Conservation (phyloP, 2,888 invertebrate species). For the Ornithoptera priamus region DNA sequence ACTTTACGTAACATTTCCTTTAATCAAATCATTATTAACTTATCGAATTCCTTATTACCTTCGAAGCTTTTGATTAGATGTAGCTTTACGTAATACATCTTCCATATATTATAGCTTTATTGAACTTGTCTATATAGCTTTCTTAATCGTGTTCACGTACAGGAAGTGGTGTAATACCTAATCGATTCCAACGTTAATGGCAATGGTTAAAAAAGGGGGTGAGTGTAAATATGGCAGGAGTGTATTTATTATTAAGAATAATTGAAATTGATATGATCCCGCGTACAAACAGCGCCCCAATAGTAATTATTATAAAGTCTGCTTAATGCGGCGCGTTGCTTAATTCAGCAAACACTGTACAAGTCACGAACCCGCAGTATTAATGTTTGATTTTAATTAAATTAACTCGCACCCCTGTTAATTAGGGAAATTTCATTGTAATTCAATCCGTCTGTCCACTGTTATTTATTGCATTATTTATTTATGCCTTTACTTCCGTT, state of each 20-base stretch:
- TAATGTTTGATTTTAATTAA: slow-evolving; percentile 42
- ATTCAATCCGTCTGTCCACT: slow-evolving; percentile 1
- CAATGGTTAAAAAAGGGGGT: no score
- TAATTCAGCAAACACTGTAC: slow-evolving; percentile 39
- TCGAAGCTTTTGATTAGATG: no score
- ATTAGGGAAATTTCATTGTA: slow-evolving; percentile 21
- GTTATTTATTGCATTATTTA: neutral
- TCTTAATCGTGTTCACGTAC: no score
- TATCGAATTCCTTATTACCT: no score
- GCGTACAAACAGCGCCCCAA: slow-evolving; percentile 20
- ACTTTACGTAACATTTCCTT: no score
- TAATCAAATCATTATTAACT: no score
- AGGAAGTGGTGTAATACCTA: no score
- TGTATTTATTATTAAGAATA: slow-evolving; percentile 4
- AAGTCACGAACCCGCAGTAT: slow-evolving; percentile 39
- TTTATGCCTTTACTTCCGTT: no score
- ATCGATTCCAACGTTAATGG: no score
- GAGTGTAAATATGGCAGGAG: neutral
- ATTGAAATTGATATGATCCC: slow-evolving; percentile 16
- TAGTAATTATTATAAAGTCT: slow-evolving; percentile 29
- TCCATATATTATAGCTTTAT: no score
- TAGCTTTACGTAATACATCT: no score
- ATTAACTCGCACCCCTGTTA: slow-evolving; percentile 21
- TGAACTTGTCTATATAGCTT: no score
- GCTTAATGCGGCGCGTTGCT: slow-evolving; percentile 25